phyloP scores from a whole-genome alignment of 2,797 vertebrate species.

The Halcyon chelicuti region DNA sequence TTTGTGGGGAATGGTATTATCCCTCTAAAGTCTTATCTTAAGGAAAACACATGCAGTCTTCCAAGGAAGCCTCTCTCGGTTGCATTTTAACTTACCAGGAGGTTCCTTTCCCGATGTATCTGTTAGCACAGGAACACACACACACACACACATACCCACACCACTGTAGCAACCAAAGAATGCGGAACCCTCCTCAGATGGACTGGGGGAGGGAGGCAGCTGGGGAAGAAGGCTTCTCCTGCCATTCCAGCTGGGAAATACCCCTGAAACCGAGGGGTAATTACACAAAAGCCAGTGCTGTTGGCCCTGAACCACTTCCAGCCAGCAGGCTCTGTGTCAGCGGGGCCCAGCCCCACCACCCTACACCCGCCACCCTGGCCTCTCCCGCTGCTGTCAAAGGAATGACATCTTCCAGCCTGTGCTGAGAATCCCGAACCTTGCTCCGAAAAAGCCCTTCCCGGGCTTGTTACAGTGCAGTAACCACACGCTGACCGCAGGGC shows the following conservation, averaged over 20 bases:
- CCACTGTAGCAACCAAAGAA: conserved; percentile 50
- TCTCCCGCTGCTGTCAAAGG: background rate
- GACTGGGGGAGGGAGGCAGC: conserved; percentile 2
- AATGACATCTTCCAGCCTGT: background rate
- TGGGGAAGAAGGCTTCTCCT: background rate
- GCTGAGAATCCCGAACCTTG: background rate
- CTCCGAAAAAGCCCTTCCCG: background rate
- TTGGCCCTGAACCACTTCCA: background rate
- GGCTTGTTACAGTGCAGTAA: background rate
- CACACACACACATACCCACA: background rate
- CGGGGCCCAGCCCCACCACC: background rate
- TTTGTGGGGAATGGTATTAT: conserved; percentile 2
- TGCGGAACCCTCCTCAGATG: background rate
- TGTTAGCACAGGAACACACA: conserved; percentile 41
- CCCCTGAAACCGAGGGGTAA: background rate
- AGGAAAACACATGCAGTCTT: background rate
- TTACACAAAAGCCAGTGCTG: background rate
- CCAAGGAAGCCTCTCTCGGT: background rate
- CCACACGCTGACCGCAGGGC: background rate
- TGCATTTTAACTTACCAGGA: conserved; percentile 60
- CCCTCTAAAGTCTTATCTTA: conserved; percentile 48
- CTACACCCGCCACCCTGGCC: background rate
- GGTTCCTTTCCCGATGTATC: background rate
- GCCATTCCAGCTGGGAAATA: background rate
- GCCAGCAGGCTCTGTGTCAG: background rate